phyloP scores from a whole-genome alignment of 2,797 vertebrate species.

The Diceros bicornis region DNA sequence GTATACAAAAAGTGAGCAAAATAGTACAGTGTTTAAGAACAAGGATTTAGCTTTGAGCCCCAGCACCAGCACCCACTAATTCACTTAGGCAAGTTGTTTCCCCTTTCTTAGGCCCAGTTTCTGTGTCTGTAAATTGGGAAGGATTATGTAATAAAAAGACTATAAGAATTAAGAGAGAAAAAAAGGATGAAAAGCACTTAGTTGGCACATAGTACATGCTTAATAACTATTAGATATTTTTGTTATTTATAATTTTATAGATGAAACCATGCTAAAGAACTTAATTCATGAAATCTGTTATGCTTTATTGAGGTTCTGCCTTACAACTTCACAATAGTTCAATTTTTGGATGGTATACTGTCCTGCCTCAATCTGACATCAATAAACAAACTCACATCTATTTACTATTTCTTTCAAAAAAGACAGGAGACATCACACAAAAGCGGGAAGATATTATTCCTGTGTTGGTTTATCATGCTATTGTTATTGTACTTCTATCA shows the following conservation, averaged over 20 bases:
- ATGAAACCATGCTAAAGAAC: not conserved
- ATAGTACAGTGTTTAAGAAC: not conserved
- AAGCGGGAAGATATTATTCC: not conserved
- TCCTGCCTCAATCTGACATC: not conserved
- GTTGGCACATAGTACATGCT: not conserved
- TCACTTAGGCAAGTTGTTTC: not conserved
- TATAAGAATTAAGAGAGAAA: not conserved
- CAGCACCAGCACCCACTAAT: rapidly evolving
- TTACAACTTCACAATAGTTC: not conserved
- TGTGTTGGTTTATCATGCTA: not conserved
- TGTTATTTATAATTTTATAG: not conserved
- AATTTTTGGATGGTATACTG: not conserved
- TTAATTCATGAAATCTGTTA: not conserved
- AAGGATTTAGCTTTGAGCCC: not conserved
- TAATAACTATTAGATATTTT: not conserved
- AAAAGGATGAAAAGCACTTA: not conserved
- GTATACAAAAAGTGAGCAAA: not conserved
- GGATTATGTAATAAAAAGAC: not conserved
- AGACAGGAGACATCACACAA: not conserved
- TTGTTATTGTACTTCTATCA: not conserved
- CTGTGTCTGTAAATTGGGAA: not conserved
- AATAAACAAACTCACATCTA: not conserved
- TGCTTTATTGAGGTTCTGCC: not conserved
- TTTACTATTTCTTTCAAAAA: not conserved
- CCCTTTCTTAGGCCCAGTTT: not conserved